Base-by-base conservation (phyloP, 2,113 vertebrate genomes). In the Pterophyllum scalare region DNA sequence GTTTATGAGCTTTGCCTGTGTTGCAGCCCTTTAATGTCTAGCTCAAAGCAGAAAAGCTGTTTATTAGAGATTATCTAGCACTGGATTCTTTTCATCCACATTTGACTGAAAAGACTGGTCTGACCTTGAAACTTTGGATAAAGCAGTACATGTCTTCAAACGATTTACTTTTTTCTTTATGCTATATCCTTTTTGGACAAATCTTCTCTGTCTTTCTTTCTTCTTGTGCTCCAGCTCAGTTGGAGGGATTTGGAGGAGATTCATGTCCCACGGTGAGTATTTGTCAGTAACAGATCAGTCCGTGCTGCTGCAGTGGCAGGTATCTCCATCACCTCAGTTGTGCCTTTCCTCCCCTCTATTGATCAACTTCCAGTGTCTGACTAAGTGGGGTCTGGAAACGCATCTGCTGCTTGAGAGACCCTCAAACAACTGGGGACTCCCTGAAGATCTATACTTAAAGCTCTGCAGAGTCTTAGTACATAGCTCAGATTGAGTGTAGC, bases 231-330 rank as follows among this genome's bases (percentile, higher is more conserved):
- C 52, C 49, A 17, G 31, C 92, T 86, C 91, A 9, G 92, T 77
- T 83, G 89, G 91, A 90, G 64, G 80, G 46, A 89, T 79, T 58
- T 9, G 90, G 84, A 79, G 65, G 87, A 92, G 92, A 92, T 92
- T 90, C 91, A 91, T 91, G 83, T 92, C 92, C 89, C 76, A 75
- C 87, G 77, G 92, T 90, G 87, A 86, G 91, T 89, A 82, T 94
- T 93, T 94, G 94, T 94, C 93, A 92, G 94, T 94, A 94, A 94
- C 92, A 54, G 93, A 95, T 93, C 91, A 91, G 92, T 85, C 38
- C 19, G 79, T 83, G 79, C 86, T 82, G 87, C 86, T 77, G 62
- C 17, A 7, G 81, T 93, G 94, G 93, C 94, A 94, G 94, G 91
- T 91, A 93, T 75, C 89, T 95, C 93, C 88, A 95, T 95, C 93